Conservation (phyloP, 2,797 vertebrate genomes). For the Vespertilio murinus region DNA sequence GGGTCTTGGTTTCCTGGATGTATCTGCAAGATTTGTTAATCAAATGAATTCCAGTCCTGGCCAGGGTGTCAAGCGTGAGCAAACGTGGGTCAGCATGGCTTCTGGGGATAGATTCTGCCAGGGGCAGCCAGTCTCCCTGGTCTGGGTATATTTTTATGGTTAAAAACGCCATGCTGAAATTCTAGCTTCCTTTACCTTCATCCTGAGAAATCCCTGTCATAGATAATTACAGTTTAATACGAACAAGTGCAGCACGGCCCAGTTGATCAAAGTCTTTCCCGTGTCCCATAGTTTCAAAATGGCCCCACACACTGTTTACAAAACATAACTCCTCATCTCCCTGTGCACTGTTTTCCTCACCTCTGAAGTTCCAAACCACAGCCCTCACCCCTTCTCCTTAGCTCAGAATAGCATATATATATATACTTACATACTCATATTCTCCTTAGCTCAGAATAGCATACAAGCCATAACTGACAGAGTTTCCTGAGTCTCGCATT, state of each 20-base stretch:
- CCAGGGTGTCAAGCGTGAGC: background rate
- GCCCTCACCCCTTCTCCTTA: background rate
- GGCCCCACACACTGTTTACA: background rate
- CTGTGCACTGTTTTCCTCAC: background rate
- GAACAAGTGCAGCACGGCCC: background rate
- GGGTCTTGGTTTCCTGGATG: background rate
- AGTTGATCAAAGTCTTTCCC: background rate
- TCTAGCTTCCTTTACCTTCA: background rate
- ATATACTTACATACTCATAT: too few relatives aligned
- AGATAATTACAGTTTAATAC: background rate
- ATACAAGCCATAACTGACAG: background rate
- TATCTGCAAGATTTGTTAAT: conserved; percentile 64
- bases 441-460: background rate
- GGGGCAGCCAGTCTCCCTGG: background rate
- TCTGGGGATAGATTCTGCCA: background rate
- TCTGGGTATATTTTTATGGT: background rate
- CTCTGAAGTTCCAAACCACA: background rate
- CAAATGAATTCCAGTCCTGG: conserved; percentile 58
- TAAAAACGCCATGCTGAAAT: background rate
- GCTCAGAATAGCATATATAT: background rate
- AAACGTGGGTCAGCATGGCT: background rate
- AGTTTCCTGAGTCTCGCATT: background rate
- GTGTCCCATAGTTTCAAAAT: background rate
- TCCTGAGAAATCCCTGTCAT: background rate
- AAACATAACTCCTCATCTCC: background rate